These are phyloP conservation scores for Kradibia gibbosae DNA, from an alignment of 1,140 invertebrate genomes.

Conservation along the genomic window DNA sequence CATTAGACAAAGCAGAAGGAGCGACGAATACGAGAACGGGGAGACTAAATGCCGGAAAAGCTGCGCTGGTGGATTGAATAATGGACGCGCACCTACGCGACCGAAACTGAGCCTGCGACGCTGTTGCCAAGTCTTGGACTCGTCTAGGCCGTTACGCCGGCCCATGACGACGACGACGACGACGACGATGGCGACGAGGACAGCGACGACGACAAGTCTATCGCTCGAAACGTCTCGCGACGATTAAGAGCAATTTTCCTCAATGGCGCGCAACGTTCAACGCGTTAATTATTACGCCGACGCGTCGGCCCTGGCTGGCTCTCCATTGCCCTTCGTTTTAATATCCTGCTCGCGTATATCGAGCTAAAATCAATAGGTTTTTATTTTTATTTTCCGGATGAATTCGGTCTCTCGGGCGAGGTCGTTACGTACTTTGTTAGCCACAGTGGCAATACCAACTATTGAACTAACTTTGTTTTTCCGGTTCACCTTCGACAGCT, in stretches of 20 bases:
- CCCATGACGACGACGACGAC: neutral
- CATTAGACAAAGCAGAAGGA: no score
- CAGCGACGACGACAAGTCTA: neutral
- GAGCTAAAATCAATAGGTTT: no score
- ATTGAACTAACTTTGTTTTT: no score
- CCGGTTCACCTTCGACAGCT: no score
- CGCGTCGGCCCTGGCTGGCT: neutral
- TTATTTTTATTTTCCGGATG: no score
- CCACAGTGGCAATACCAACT: no score
- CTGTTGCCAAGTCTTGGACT: neutral
- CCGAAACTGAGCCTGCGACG: neutral
- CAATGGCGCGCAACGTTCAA: neutral
- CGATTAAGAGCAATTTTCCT: neutral
- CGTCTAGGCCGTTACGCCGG: neutral
- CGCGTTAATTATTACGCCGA: neutral
- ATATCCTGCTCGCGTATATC: no score
- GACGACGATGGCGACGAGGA: neutral
- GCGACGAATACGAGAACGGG: no score
- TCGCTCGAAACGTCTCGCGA: no score
- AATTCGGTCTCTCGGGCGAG: no score
- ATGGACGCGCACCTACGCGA: neutral
- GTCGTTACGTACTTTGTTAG: no score
- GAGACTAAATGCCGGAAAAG: no score
- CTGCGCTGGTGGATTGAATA: neutral
- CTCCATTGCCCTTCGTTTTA: neutral